Conservation (phyloP, 2,113 vertebrate genomes). For the Ictalurus punctatus region DNA sequence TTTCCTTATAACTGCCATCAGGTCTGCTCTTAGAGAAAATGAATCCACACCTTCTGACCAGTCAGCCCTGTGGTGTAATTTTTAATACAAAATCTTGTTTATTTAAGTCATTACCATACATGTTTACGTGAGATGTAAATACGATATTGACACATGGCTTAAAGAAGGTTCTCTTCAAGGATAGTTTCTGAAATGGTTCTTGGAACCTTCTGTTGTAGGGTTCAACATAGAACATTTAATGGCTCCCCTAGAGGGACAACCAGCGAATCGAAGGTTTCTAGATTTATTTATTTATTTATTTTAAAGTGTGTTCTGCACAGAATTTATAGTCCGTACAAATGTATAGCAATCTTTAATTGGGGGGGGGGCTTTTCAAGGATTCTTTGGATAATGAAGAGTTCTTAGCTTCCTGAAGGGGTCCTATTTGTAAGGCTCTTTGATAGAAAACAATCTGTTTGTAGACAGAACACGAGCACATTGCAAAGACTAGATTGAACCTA, state of each 20-base stretch:
- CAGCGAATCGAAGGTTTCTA: neutral
- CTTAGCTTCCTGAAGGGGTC: neutral
- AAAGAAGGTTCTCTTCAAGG: neutral
- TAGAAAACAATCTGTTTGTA: too few species aligned
- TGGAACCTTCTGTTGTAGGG: neutral
- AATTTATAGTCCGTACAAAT: neutral
- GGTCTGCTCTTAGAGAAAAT: too few species aligned
- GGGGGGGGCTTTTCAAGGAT: neutral
- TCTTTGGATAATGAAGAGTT: conserved; percentile 4
- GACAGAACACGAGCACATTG: neutral
- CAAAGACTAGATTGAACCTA: neutral
- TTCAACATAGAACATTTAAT: neutral
- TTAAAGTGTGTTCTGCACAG: neutral
- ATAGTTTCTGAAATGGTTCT: neutral
- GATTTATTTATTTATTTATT: neutral
- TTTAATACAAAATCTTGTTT: neutral
- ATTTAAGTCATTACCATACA: neutral
- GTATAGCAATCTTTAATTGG: neutral
- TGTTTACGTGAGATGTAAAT: neutral
- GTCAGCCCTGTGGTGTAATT: neutral
- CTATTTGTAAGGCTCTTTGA: neutral
- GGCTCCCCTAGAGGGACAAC: neutral
- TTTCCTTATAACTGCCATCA: too few species aligned
- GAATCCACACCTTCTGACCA: too few species aligned
- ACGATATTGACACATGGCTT: neutral